Base-by-base conservation (phyloP, 2,113 vertebrate genomes). In the Cariama cristata region DNA sequence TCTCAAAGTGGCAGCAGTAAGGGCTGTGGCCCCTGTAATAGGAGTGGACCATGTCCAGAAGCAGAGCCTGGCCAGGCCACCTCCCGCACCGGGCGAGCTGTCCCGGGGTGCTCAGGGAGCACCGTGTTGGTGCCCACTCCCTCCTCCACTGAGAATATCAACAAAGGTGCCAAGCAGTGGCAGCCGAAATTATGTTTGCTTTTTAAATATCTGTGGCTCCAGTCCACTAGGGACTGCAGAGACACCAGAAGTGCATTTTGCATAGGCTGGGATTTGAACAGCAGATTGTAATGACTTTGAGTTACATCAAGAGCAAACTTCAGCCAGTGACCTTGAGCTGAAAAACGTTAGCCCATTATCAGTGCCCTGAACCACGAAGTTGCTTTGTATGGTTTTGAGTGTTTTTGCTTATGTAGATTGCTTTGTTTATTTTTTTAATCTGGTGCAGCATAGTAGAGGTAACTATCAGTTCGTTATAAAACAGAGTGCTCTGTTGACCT, bases 341-440 rank as follows among this genome's bases (percentile, higher is more conserved):
- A 63, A 91, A 72, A 82, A 55, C 52, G 6, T 91, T 66, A 80
- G 59, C 58, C 53, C 0, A 0, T 96, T 97, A 97, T 97, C 96
- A 86, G 71, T 4, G 8, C 59, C 74, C 76, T 5, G 33, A 83
- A 75, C 77, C 14, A 5, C 2, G 26, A 83, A 90, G 92, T 83
- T 0, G 1, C 74, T 91, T 92, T 66, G 58, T 93, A 56, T 50
- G n/a, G 62, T 73, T 96, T 74, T 88, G 52, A 81, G 33, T 69
- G 64, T 6, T 95, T 92, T 88, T 94, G 83, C 79, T 93, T 94
- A 97, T 94, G 89, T 87, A 93, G 93, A 96, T 96, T 97, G 89
- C 64, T 56, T 96, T 94, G 27, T 97, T 96, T 97, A 47, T 75
- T 95, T 91, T 97, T 94, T 96, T 93, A 94, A 97, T 97, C 96